Percentiles rank a stretch among this genome's conserved stretches.
Conservation (phyloP, 2,888 invertebrate genomes). For the Himalopsyche japonica region DNA sequence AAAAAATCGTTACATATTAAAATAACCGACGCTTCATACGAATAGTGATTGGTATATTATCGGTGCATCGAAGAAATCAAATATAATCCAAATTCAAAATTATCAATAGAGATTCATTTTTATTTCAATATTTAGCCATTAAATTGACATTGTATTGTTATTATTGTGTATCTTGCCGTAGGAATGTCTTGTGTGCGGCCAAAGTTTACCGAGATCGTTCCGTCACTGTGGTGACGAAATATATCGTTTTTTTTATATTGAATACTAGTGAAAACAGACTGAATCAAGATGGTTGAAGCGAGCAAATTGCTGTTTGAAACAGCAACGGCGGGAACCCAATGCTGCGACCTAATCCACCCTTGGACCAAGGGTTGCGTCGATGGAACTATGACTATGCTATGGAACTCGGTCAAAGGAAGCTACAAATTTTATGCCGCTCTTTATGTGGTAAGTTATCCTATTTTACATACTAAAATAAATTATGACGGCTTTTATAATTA, state of each 20-base stretch:
- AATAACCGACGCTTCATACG: too few species aligned
- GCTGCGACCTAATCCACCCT: constrained; percentile 56
- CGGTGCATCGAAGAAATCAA: too few species aligned
- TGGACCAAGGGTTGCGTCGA: constrained; percentile 55
- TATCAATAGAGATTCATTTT: too few species aligned
- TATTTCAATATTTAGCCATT: too few species aligned
- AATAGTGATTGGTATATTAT: too few species aligned
- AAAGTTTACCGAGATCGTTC: background rate
- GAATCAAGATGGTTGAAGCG: constrained; percentile 53
- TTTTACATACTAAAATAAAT: background rate
- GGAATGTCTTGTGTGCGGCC: background rate
- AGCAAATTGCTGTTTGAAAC: constrained; percentile 58
- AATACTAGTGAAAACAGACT: background rate
- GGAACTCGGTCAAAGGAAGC: constrained; percentile 54
- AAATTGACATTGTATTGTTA: too few species aligned
- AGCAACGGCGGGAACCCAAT: constrained; percentile 49
- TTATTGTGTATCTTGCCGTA: background rate
- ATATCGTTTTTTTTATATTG: background rate
- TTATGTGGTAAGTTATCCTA: constrained; percentile 52
- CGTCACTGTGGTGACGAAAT: background rate
- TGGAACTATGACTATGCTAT: constrained; percentile 53
- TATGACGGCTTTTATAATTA: too few species aligned
- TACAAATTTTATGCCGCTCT: constrained; percentile 60
- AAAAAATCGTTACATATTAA: too few species aligned
- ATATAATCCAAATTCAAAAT: too few species aligned